A percentile compares a stretch with the other conserved stretches of the same genome.
Evolutionary conservation across 1,140 invertebrate genomes (phyloP).

Genomic region (Brachionus plicatilis): DNA sequence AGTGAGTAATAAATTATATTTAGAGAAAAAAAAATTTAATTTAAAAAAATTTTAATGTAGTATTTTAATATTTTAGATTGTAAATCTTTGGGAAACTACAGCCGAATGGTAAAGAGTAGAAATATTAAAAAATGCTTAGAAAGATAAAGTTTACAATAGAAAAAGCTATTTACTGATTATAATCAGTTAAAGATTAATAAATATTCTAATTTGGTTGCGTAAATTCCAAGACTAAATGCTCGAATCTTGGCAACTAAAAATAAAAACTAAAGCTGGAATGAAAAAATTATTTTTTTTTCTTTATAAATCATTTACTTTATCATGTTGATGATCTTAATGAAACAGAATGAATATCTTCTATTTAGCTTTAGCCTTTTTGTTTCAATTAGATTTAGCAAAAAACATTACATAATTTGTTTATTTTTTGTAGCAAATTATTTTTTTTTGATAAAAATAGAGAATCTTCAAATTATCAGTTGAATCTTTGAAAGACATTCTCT

Average conservation of each 20-base stretch:
- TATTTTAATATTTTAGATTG: background rate
- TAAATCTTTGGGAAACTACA: background rate
- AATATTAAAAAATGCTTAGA: background rate
- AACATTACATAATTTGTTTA: constrained; percentile 27
- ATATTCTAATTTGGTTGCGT: background rate
- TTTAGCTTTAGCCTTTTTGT: background rate
- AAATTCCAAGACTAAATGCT: background rate
- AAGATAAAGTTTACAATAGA: background rate
- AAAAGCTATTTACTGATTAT: background rate
- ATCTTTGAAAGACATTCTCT: background rate
- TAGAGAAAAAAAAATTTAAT: no score
- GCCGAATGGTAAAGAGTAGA: background rate
- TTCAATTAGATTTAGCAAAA: background rate
- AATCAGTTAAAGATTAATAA: constrained; percentile 18
- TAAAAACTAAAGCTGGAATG: background rate
- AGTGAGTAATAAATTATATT: no score
- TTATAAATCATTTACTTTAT: constrained; percentile 2
- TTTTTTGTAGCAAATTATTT: background rate
- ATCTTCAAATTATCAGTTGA: background rate
- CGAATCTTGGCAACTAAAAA: background rate
- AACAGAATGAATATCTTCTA: constrained; percentile 13
- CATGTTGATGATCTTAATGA: constrained; percentile 1
- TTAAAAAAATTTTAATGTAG: background rate
- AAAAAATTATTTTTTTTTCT: background rate
- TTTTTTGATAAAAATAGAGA: background rate